Percentiles rank a stretch among this genome's conserved stretches.
phyloP scores from a whole-genome alignment of 2,797 vertebrate species.

The Cossypha dichroa region DNA sequence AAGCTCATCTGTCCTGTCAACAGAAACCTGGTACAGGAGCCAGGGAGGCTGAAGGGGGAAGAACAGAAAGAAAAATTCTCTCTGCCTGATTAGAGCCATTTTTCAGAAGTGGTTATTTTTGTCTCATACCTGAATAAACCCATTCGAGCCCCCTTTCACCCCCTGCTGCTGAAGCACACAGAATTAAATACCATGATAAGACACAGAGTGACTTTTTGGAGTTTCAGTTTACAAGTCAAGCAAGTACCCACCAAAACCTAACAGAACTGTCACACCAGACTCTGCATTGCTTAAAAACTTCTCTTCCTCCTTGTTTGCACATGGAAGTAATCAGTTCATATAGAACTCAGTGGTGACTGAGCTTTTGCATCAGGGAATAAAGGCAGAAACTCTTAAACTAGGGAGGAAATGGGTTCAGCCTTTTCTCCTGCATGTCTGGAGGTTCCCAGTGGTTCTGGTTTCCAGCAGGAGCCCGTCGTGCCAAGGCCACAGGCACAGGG shows the following conservation, averaged over 20 bases:
- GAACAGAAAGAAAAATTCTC: background rate
- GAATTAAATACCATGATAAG: conserved; percentile 14
- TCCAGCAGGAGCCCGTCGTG: rapidly evolving
- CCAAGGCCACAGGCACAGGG: background rate
- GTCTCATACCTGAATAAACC: conserved; percentile 16
- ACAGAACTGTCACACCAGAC: conserved; percentile 55
- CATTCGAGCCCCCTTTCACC: background rate
- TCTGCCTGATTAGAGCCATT: background rate
- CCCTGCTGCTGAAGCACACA: background rate
- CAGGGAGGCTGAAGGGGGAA: background rate
- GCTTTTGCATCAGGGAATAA: background rate
- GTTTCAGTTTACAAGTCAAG: conserved; percentile 68
- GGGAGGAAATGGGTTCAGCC: background rate
- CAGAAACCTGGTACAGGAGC: background rate
- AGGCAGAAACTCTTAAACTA: background rate
- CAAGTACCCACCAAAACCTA: background rate
- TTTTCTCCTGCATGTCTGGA: background rate
- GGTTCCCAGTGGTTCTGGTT: background rate
- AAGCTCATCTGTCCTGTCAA: background rate
- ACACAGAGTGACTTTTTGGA: background rate
- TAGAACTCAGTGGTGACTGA: background rate
- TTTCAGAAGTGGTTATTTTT: background rate
- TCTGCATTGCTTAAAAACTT: background rate
- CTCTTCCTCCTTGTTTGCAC: background rate
- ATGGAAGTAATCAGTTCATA: conserved; percentile 41